Evolutionary conservation across 1,140 invertebrate genomes (phyloP), one percentile per base, ranked within the genome.

Genomic region (Galleria mellonella): DNA sequence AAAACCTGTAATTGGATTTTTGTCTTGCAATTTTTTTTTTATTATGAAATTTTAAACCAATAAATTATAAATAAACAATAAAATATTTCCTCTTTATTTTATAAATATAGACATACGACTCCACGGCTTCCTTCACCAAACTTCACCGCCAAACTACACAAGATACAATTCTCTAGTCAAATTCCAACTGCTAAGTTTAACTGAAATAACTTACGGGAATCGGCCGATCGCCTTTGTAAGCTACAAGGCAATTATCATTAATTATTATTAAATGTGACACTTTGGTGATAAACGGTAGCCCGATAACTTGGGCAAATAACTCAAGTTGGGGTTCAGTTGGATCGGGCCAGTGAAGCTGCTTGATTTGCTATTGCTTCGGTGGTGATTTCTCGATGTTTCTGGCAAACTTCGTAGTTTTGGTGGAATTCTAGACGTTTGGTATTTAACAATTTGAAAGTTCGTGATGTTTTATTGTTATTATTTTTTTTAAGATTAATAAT

Each of bases 241-340:
- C 79, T 70, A 51, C 54, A 66, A 72, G 65, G 77, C 79, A 83
- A 83, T 83, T 83, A 83, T 82, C 77, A 82, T 83, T 83, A 77
- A 83, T 81, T 81, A 83, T 83, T 81, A 83, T 83, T 83, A 83
- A 81, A 83, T 77, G 73, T 72, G 77, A 79, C 77, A 63, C 52
- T 66, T 61, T 46, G 27, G 56, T 79, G 76, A 83, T 81, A 76
- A 82, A 82, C 76, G 73, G 71, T 36, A 33, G 58, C 45, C 72
- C 69, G 79, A 83, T 83, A 83, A 78, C 74, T 83, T 81, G 71
- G 32, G 60, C 75, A 75, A 78, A 83, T 83, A 79, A 83, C 64
- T 83, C 75, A 83, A 71, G 52, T 68, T 64, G 51, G 55, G 48
- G 42, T 31, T 23, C 17, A 23, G 2, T 23, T 6, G 17, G 48